phyloP scores from a whole-genome alignment of 2,113 vertebrate species.

The Epinephelus cyanopodus region DNA sequence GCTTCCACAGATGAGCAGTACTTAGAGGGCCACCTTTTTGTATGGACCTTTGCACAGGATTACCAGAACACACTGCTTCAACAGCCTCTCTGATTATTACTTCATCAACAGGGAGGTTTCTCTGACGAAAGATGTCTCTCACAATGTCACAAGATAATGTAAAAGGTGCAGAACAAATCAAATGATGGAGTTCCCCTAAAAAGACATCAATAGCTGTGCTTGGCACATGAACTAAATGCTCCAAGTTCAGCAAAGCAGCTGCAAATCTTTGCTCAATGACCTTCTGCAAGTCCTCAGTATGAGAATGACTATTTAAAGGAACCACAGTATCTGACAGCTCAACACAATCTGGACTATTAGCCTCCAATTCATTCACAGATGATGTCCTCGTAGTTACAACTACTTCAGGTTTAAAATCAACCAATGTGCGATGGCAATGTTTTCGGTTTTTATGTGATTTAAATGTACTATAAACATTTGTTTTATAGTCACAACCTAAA shows the following conservation, averaged over 20 bases:
- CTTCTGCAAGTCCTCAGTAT: conserved; percentile 15
- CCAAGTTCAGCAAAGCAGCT: conserved; percentile 25
- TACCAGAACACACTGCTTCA: background rate
- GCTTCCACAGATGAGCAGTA: background rate
- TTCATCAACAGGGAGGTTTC: conserved; percentile 10
- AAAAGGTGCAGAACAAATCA: background rate
- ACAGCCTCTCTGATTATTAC: conserved; percentile 7
- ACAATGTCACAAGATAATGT: conserved; percentile 14
- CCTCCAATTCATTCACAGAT: conserved; percentile 20
- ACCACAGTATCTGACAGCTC: conserved; percentile 32
- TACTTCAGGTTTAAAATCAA: conserved; percentile 52
- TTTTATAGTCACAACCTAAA: too few relatives aligned
- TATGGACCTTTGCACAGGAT: conserved; percentile 10
- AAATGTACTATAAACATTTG: too few relatives aligned
- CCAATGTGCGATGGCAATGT: background rate
- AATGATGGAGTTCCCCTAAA: conserved; percentile 12
- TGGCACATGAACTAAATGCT: conserved; percentile 25
- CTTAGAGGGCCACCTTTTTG: background rate
- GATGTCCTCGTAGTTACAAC: background rate
- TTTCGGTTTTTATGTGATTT: too few relatives aligned
- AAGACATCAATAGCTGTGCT: conserved; percentile 7
- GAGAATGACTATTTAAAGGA: conserved; percentile 21
- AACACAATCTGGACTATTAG: background rate
- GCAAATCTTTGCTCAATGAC: conserved; percentile 28
- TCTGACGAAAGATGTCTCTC: conserved; percentile 6